These are phyloP conservation scores for Scortum barcoo DNA, from an alignment of 2,113 vertebrate genomes.

Conservation along the genomic window DNA sequence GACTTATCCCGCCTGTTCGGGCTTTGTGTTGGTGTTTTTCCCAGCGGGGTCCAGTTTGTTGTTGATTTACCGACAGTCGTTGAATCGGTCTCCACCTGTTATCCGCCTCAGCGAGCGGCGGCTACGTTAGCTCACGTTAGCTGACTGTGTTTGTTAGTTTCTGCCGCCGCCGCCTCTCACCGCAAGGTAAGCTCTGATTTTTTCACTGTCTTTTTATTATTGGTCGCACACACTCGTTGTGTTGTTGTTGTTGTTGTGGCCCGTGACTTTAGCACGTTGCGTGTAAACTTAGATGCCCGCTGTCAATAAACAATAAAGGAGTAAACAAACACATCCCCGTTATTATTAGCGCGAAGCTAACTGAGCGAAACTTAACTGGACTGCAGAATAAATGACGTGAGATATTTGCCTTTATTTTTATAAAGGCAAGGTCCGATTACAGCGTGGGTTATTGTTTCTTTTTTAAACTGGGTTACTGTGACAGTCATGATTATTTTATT, in stretches of 20 bases:
- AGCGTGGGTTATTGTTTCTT: neutral
- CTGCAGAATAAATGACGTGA: neutral
- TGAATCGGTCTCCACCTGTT: conserved; percentile 60
- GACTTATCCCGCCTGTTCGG: neutral
- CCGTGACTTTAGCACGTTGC: no score
- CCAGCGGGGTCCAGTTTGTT: neutral
- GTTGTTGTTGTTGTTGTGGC: no score
- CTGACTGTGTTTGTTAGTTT: conserved; percentile 42
- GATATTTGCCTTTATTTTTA: neutral
- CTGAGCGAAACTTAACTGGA: neutral
- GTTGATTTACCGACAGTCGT: neutral
- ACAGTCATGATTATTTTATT: conserved; percentile 10
- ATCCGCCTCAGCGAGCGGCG: conserved; percentile 46
- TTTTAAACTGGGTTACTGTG: neutral
- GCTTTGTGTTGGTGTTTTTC: neutral
- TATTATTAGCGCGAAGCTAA: conserved; percentile 42
- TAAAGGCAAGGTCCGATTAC: neutral
- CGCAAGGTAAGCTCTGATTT: conserved; percentile 62
- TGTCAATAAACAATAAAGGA: conserved; percentile 46
- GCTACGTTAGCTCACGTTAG: conserved; percentile 59
- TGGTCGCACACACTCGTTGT: no score
- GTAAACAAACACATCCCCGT: conserved; percentile 43
- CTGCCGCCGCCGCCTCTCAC: conserved; percentile 44
- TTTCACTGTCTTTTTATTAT: no score
- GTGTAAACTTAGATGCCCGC: neutral